phyloP scores from a whole-genome alignment of 2,113 vertebrate species.

The Helogale parvula region DNA sequence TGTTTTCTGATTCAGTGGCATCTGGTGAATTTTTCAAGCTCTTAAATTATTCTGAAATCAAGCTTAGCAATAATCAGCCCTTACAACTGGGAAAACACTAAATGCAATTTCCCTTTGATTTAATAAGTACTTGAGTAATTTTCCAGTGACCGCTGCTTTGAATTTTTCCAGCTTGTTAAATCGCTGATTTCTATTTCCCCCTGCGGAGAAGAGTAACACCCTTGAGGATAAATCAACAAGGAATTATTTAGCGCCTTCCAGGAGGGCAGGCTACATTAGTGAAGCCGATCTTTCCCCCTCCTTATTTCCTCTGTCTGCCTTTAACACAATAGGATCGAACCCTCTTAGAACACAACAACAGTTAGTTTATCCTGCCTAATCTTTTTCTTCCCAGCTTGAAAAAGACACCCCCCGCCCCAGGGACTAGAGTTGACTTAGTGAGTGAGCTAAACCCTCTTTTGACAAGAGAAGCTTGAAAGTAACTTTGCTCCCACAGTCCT shows the following conservation, averaged over 20 bases:
- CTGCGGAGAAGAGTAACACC: conserved; percentile 34
- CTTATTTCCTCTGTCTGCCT: not conserved
- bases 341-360: conserved; percentile 44
- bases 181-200: conserved; percentile 59
- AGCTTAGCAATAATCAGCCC: conserved; percentile 27
- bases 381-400: conserved; percentile 62
- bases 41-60: conserved; percentile 47
- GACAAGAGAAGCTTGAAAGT: conserved; percentile 49
- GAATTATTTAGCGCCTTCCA: conserved; percentile 41
- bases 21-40: conserved; percentile 3
- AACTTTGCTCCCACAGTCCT: not conserved
- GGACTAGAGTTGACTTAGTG: conserved; percentile 32
- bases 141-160: conserved; percentile 59
- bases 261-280: not conserved
- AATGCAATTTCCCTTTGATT: conserved; percentile 59
- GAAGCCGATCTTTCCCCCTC: not conserved
- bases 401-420: not conserved
- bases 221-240: conserved; percentile 68
- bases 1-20: not conserved
- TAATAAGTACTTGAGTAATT: conserved; percentile 50
- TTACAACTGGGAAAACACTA: conserved; percentile 50
- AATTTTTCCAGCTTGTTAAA: conserved; percentile 66
- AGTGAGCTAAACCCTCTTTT: conserved; percentile 51
- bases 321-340: not conserved
- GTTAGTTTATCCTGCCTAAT: conserved; percentile 66